phyloP scores from a whole-genome alignment of 2,888 invertebrate genomes.

The Folsomia candida region DNA sequence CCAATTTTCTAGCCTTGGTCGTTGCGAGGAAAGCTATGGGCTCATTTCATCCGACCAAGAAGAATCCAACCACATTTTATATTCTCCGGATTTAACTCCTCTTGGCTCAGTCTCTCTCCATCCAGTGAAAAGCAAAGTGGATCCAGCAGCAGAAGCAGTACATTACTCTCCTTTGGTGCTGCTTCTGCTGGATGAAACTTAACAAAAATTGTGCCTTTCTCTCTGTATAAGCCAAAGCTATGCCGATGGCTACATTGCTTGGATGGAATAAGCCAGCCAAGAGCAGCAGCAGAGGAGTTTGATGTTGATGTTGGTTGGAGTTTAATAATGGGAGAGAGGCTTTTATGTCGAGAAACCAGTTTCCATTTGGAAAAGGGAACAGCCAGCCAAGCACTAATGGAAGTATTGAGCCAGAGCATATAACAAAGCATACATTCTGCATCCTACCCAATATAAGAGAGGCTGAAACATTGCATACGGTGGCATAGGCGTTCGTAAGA shows the following conservation, averaged over 20 bases:
- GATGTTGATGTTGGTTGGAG: slow-evolving; percentile 7
- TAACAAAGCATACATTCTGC: background rate
- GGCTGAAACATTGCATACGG: background rate
- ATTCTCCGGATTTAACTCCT: slow-evolving; percentile 6
- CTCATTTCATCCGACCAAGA: background rate
- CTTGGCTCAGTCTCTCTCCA: slow-evolving; percentile 8
- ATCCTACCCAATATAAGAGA: background rate
- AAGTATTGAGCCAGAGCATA: slow-evolving; percentile 16
- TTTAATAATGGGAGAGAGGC: slow-evolving; percentile 8
- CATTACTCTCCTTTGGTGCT: no score
- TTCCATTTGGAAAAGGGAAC: slow-evolving; percentile 11
- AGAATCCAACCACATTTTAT: slow-evolving; percentile 7
- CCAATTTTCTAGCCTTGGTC: slow-evolving; percentile 5
- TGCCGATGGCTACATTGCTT: background rate
- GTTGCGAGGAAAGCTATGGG: slow-evolving; percentile 1
- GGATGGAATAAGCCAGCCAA: slow-evolving; percentile 2
- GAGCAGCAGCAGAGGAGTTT: background rate
- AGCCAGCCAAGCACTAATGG: slow-evolving; percentile 6
- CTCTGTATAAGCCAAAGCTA: background rate
- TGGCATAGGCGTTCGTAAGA: background rate
- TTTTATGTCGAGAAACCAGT: slow-evolving; percentile 9
- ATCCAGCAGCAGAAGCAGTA: no score
- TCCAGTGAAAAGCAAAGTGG: background rate
- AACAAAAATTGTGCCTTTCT: background rate
- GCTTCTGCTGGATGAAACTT: no score